A percentile compares a stretch with the other conserved stretches of the same genome.
These are phyloP conservation scores for Nothocercus nigrocapillus DNA, from an alignment of 2,113 vertebrate species.

Conservation along the genomic window DNA sequence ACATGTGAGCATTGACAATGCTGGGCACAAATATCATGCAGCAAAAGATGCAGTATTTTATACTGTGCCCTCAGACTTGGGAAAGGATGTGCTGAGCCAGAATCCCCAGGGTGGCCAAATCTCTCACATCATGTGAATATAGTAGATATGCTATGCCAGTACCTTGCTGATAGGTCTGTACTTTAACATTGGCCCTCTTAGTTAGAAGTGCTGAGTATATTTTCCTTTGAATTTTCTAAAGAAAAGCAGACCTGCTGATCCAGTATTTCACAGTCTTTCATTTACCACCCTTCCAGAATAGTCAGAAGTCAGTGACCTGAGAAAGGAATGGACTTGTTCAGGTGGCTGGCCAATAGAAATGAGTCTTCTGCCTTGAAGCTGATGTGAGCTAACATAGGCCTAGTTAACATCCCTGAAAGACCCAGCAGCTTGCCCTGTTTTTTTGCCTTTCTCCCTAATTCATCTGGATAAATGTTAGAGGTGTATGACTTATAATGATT, in stretches of 20 bases:
- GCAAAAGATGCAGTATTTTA: neutral
- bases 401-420: neutral
- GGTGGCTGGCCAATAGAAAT: neutral
- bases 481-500: neutral
- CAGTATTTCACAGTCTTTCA: neutral
- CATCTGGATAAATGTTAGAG: neutral
- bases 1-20: neutral
- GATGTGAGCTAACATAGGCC: neutral
- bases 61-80: accelerated
- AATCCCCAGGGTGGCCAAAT: neutral
- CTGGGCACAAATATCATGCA: neutral
- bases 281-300: neutral
- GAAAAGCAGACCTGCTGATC: neutral
- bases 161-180: neutral
- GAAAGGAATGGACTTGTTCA: neutral
- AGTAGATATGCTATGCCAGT: neutral
- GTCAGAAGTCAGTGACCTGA: neutral
- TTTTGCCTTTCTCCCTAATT: neutral
- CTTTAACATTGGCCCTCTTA: neutral
- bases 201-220: neutral
- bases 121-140: neutral
- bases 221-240: neutral
- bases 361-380: neutral
- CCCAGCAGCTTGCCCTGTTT: neutral
- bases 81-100: neutral